Evolutionary conservation across 2,888 invertebrate species (phyloP), one percentile per base, ranked within the genome.

Genomic region (Acrobeloides nanus): DNA sequence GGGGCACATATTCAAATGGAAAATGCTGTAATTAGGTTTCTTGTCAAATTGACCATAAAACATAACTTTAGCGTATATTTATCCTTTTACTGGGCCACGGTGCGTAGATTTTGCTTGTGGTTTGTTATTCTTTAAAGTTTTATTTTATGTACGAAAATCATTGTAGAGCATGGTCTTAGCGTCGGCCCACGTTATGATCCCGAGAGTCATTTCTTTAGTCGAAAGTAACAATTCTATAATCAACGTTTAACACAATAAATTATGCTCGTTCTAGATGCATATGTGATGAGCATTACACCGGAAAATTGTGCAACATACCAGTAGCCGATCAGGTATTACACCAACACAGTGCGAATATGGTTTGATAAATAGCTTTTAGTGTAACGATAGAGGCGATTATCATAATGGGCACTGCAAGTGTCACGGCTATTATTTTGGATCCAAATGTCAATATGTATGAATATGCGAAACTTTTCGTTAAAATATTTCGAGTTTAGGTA

Each of bases 371-470:
- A n/a, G n/a, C n/a, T n/a, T n/a, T n/a, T n/a, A n/a, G 64, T 68
- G 68, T 45, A 62, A 59, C 39, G 62, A 59, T 38, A 53, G 58
- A n/a, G 68, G 68, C 15, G 61, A 66, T 39, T 68, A 65, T 59
- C 56, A 56, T 29, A 53, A 51, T 26, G 60, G 59, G 15, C 51
- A 52, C 17, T 68, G 68, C 33, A 55, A 55, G 18, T 68, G 68
- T 42, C 57, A 65, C 18, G 68, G 65, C 4, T 59, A 47, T 32
- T 67, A 61, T 48, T 68, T 68, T 45, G 68, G 68, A n/a, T 57
- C 61, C 34, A 46, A 54, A 24, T 68, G 68, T 39, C 68, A 68
- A 48, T 68, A 67, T 46, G 65, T n/a, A n/a, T n/a, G n/a, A n/a
- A n/a, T n/a, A n/a, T n/a, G n/a, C n/a, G n/a, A n/a, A n/a, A n/a